These are phyloP conservation scores for Anagrus nilaparvatae DNA, from an alignment of 1,140 invertebrate species.

Conservation along the genomic window DNA sequence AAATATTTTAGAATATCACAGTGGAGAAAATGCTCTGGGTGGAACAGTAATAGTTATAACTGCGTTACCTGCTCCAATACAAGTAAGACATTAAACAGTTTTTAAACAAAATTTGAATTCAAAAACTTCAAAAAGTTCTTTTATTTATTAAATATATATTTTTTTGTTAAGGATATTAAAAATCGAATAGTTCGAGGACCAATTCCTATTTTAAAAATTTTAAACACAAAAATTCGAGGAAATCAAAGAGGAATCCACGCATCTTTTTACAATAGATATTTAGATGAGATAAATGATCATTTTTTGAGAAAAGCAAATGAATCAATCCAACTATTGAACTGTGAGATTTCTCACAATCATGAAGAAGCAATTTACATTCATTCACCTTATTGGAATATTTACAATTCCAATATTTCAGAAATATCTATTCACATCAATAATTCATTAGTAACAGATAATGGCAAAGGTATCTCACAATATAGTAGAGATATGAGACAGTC, in stretches of 20 bases:
- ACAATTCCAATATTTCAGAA: constrained; percentile 71
- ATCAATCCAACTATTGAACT: constrained; percentile 66
- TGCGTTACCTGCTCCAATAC: constrained; percentile 54
- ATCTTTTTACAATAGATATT: constrained; percentile 81
- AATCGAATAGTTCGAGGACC: constrained; percentile 65
- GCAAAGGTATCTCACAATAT: constrained; percentile 73
- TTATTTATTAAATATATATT: no score
- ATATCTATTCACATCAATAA: constrained; percentile 78
- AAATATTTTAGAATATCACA: constrained; percentile 71
- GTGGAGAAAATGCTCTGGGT: constrained; percentile 66
- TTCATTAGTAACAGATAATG: constrained; percentile 63
- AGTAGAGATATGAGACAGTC: constrained; percentile 82
- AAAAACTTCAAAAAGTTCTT: no score
- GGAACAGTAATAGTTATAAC: constrained; percentile 74
- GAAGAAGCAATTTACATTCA: constrained; percentile 72
- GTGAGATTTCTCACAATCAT: constrained; percentile 69
- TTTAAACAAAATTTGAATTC: not conserved
- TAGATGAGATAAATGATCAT: constrained; percentile 73
- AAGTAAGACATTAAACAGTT: constrained; percentile 16
- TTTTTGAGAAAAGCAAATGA: constrained; percentile 82
- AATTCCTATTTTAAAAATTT: constrained; percentile 59
- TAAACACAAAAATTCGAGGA: constrained; percentile 62
- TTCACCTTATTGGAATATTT: constrained; percentile 76
- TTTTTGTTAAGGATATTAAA: constrained; percentile 46
- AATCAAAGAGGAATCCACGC: constrained; percentile 75